Evolutionary conservation across 2,113 vertebrate genomes (phyloP).

Genomic region (Epinephelus cyanopodus): DNA sequence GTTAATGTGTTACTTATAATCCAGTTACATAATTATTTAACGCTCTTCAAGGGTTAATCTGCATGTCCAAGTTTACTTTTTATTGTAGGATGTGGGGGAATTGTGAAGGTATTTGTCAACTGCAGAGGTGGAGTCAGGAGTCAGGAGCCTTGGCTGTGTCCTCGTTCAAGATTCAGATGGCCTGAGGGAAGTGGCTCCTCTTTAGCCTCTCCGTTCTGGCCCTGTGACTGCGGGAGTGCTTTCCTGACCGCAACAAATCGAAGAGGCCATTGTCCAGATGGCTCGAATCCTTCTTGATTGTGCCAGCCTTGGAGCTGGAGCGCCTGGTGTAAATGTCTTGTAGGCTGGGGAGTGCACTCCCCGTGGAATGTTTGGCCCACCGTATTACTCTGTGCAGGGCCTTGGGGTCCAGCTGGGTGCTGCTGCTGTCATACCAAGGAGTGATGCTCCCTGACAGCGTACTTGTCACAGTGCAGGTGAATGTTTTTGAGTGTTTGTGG

Average conservation of each 20-base stretch:
- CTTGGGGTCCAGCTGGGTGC: too few relatives aligned
- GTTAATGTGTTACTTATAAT: too few relatives aligned
- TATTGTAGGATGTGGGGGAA: not conserved
- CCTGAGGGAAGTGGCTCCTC: not conserved
- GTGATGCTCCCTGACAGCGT: too few relatives aligned
- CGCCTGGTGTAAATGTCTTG: not conserved
- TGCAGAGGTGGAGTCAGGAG: not conserved
- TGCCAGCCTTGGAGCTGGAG: not conserved
- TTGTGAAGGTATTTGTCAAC: not conserved
- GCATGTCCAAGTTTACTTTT: too few relatives aligned
- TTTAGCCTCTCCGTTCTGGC: not conserved
- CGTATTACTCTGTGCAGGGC: too few relatives aligned
- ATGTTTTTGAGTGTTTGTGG: not conserved
- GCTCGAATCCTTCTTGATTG: not conserved
- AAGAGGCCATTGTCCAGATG: not conserved
- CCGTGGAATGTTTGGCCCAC: too few relatives aligned
- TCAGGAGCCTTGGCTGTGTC: not conserved
- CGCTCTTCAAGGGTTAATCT: too few relatives aligned
- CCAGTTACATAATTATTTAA: too few relatives aligned
- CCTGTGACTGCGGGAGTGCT: not conserved
- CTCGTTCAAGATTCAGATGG: not conserved
- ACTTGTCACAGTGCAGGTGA: not conserved
- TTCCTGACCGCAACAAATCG: not conserved
- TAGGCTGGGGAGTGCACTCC: not conserved
- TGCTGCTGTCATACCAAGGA: too few relatives aligned